Evolutionary conservation across 2,797 vertebrate genomes (phyloP).

Genomic region (Liasis olivaceus): DNA sequence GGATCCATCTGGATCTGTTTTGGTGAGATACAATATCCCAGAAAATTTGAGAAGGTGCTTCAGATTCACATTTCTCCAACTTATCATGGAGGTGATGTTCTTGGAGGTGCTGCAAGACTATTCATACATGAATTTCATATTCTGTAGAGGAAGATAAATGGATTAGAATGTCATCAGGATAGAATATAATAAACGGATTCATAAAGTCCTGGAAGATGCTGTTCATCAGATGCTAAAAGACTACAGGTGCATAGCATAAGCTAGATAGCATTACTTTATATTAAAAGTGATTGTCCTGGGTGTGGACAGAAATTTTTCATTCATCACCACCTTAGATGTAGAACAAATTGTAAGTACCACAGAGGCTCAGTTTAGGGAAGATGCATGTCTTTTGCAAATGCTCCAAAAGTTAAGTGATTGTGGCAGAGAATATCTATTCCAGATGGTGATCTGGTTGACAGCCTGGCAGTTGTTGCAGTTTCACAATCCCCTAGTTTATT

Average conservation of each 20-base stretch:
- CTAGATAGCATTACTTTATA: not conserved
- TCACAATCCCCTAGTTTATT: not conserved
- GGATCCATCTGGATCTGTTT: not conserved
- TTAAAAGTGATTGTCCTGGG: not conserved
- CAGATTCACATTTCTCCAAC: not conserved
- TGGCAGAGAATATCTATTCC: not conserved
- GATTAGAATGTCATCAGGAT: not conserved
- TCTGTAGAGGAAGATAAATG: not conserved
- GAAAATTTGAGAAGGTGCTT: not conserved
- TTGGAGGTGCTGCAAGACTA: not conserved
- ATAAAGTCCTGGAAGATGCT: not conserved
- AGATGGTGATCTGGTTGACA: not conserved
- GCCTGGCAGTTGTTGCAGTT: not conserved
- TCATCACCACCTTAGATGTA: not conserved
- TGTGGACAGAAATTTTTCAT: not conserved
- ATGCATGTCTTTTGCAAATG: not conserved
- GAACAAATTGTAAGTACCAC: not conserved
- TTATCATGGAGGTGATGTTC: not conserved
- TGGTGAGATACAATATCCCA: not conserved
- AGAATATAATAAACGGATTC: not conserved
- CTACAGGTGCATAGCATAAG: not conserved
- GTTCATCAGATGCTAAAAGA: not conserved
- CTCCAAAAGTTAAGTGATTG: not conserved
- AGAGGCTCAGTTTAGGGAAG: not conserved
- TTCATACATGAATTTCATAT: not conserved